These are phyloP conservation scores for Gymnoscopelus microlampas DNA, from an alignment of 2,797 vertebrate genomes.

Conservation along the genomic window DNA sequence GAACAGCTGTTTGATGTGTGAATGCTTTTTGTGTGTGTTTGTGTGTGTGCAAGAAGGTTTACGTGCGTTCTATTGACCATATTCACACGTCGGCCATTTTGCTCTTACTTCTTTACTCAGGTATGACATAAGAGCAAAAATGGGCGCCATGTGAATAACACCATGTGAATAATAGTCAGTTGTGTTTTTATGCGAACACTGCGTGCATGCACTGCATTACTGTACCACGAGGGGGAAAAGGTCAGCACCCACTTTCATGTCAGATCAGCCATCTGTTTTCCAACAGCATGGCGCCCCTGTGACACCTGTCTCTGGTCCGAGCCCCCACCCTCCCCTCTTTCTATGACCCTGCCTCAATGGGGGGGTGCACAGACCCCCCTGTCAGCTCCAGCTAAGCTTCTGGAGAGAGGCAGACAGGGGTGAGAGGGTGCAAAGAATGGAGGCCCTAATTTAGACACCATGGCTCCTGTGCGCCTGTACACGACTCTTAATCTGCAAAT, in stretches of 20 bases:
- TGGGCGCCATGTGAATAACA: too few species aligned
- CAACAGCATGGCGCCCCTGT: constrained; percentile 30
- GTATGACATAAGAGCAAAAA: neutral
- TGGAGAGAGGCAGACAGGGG: neutral
- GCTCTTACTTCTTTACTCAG: constrained; percentile 5
- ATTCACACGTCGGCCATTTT: constrained; percentile 32
- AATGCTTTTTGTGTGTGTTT: neutral
- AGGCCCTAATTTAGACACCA: neutral
- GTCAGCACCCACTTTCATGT: constrained; percentile 57
- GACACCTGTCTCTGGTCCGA: constrained; percentile 69
- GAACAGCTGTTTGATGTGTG: constrained; percentile 44
- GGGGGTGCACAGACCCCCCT: constrained; percentile 45
- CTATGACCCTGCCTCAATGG: constrained; percentile 45
- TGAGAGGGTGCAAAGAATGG: constrained; percentile 24
- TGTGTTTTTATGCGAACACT: too few species aligned
- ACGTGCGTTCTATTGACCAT: constrained; percentile 29
- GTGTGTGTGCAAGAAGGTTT: constrained; percentile 22
- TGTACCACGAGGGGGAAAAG: constrained; percentile 52
- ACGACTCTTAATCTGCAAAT: too few species aligned
- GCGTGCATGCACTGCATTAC: too few species aligned
- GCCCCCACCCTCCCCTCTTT: constrained; percentile 50
- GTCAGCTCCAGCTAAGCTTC: constrained; percentile 42
- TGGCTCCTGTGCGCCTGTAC: too few species aligned
- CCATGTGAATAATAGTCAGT: too few species aligned
- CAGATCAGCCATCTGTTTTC: constrained; percentile 74